Evolutionary conservation across 1,140 invertebrate genomes (phyloP), one percentile per base, ranked within the genome.

Genomic region (Drosophila fuyamai): DNA sequence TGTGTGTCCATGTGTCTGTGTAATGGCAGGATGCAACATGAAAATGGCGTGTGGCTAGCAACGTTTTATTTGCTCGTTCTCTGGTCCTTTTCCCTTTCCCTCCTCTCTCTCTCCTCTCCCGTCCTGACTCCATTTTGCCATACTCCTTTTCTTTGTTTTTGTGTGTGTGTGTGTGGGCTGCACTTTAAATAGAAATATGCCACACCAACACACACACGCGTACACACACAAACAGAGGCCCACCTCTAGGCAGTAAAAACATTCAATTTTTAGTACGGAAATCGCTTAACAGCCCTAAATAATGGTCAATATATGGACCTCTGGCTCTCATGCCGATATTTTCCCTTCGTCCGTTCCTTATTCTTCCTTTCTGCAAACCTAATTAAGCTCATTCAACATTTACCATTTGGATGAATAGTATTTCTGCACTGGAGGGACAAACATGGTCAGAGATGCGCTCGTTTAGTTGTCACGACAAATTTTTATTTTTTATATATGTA

Each of bases 11-110:
- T 54, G 57, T 74, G 55, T 60, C 50, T 76, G 59, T 61, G 67
- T 83, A 77, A 88, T 88, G 80, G 80, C 83, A 89, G 83, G 84
- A 88, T 88, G 84, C 83, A 88, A 88, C 84, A 88, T 80, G 84
- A 80, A 88, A 88, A 88, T 88, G 83, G 83, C 83, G 83, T 88
- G 83, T 81, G 83, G 83, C 86, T 70, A 74, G 60, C 79, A 88
- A 88, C 83, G 82, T 88, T 84, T 85, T 85, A 85, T 88, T 85
- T 85, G 75, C 83, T 76, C 73, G 53, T 58, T 57, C 65, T 32
- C 46, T 23, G 57, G 60, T 13, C 54, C 65, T 48, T 38, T 44
- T 62, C 61, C 61, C 5, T 44, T 58, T 73, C 2, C 46, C 18
- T 27, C 29, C 9, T 18, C 14, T 4, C 23, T 5, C n/a, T 67